Conservation (phyloP, 2,797 vertebrate genomes). For the Agapornis canus region DNA sequence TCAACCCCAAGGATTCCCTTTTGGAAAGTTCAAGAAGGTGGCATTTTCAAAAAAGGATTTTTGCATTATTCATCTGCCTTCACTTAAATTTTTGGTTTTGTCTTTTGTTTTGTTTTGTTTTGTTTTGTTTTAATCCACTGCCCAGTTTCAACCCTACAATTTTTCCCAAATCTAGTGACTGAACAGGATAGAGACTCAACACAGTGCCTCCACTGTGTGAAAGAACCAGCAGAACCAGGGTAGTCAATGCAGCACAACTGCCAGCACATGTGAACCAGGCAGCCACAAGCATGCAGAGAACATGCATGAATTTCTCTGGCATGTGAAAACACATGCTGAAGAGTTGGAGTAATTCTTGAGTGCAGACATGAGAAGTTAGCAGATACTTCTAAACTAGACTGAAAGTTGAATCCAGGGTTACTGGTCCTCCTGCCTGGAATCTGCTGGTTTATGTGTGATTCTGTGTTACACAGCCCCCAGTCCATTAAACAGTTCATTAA, state of each 20-base stretch:
- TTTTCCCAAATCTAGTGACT: neutral
- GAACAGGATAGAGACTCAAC: neutral
- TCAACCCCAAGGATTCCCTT: neutral
- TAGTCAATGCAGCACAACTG: neutral
- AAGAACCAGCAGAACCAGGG: neutral
- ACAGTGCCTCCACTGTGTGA: neutral
- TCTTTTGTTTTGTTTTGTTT: too few relatives aligned
- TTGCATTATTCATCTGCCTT: neutral
- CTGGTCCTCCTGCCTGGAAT: neutral
- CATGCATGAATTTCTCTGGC: accelerated
- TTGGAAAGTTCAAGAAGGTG: neutral
- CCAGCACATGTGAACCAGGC: neutral
- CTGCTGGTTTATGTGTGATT: neutral
- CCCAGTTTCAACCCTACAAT: neutral
- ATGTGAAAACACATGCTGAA: neutral
- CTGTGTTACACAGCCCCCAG: neutral
- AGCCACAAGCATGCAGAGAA: neutral
- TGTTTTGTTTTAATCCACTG: neutral
- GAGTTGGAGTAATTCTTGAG: neutral
- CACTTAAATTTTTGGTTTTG: neutral
- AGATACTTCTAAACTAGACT: neutral
- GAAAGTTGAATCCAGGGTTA: neutral
- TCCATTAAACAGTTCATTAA: neutral
- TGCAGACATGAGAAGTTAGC: neutral
- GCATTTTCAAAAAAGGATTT: neutral